Base-by-base conservation (phyloP, 2,888 invertebrate genomes). In the Beris chalybata region DNA sequence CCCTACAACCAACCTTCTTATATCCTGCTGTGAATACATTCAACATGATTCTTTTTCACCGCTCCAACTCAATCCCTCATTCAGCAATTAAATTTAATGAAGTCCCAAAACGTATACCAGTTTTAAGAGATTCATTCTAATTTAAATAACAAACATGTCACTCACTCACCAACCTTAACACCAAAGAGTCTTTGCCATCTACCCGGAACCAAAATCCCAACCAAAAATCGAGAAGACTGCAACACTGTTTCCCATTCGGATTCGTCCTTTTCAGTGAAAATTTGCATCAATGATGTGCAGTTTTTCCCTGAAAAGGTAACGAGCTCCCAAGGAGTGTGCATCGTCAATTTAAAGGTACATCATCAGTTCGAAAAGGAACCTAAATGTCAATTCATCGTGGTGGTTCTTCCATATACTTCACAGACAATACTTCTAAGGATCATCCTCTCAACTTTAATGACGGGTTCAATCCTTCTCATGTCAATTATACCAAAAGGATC, bases 101-200 rank as follows among this genome's bases (percentile, higher is more conserved):
- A 56, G 30, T 56, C 44, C 15, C 13, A 44, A 43, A 15, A 54
- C 32, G 11, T 32, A 55, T 38, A 44, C 56, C 22, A 56, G 43
- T 56, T 55, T 44, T 43, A 9, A 54, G 11, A 32, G 54, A 13
- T 56, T 15, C 22, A 43, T 43, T 56, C 56, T 56, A 22, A 56
- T 56, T 56, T 43, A 56, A 56, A 56, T 56, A 43, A 56, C 15
- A 44, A 56, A 56, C 56, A 56, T 56, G 56, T 44, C 56, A 56
- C 56, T 56, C 56, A 56, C 44, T 29, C 56, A 44, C 44, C 56
- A 9, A n/a, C 56, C 44, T 32, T 31, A n/a, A 32, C 13, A 11
- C 9, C 43, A 56, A 15, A 15, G 12, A 43, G 9, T 12, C 44
- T n/a, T n/a, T 56, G 5, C 32, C 22, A 22, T 22, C 22, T 22